A percentile compares a stretch with the other conserved stretches of the same genome.
These are phyloP conservation scores for Tetragonula carbonaria DNA, from an alignment of 2,888 invertebrate species.

Conservation along the genomic window DNA sequence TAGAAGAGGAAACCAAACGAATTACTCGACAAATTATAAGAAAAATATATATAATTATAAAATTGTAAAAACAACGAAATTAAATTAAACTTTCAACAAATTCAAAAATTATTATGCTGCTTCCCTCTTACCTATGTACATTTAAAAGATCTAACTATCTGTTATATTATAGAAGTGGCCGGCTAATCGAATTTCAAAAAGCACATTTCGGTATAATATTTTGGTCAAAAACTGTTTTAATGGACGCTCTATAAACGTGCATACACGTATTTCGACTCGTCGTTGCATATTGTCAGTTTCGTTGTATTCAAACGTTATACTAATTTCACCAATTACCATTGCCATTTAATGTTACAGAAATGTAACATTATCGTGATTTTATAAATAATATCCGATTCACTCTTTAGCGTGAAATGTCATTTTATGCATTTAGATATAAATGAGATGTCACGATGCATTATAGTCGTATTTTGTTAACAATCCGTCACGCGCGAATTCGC, in stretches of 20 bases:
- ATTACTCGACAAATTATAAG: too few species aligned
- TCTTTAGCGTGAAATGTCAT: background rate
- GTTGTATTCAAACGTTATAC: background rate
- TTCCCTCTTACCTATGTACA: background rate
- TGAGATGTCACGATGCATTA: background rate
- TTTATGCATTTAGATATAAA: background rate
- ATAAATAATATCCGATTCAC: background rate
- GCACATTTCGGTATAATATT: constrained; percentile 5
- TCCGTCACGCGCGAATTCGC: background rate
- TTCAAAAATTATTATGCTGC: too few species aligned
- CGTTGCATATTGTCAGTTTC: background rate
- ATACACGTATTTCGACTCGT: background rate
- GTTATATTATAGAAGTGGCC: background rate
- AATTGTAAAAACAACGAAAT: too few species aligned
- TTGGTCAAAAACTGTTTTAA: background rate
- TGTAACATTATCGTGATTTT: background rate
- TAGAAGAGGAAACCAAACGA: too few species aligned
- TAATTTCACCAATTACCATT: background rate
- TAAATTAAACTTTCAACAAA: background rate
- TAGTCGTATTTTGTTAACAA: background rate
- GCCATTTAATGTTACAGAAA: background rate
- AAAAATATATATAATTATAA: too few species aligned
- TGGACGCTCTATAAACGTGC: background rate
- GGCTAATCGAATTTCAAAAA: constrained; percentile 13
- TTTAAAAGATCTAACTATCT: background rate